These are phyloP conservation scores for Mustela lutreola DNA, from an alignment of 2,113 vertebrate species.

Conservation along the genomic window DNA sequence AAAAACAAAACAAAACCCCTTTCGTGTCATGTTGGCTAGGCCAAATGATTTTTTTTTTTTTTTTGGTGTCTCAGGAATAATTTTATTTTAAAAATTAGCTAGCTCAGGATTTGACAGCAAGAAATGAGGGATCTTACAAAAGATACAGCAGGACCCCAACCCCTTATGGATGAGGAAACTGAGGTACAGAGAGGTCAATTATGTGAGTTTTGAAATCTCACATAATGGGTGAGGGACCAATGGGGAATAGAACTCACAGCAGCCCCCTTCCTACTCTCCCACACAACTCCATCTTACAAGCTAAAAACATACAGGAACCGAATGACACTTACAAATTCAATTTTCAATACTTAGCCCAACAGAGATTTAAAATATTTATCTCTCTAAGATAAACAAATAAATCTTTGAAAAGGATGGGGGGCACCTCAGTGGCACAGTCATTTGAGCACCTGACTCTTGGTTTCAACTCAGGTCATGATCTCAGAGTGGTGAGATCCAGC, in stretches of 20 bases:
- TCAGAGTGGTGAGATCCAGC: not conserved
- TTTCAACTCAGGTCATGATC: not conserved
- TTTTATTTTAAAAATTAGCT: slow-evolving; percentile 45
- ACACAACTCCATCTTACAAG: not conserved
- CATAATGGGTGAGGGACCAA: not conserved
- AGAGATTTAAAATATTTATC: not conserved
- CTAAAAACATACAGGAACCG: slow-evolving; percentile 52
- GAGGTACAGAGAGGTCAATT: not conserved
- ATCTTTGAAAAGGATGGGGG: not conserved
- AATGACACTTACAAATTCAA: not conserved
- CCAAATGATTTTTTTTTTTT: slow-evolving; percentile 59
- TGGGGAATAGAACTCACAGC: not conserved
- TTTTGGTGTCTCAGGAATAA: slow-evolving; percentile 58
- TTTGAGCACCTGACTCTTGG: not conserved
- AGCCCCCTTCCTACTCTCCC: not conserved
- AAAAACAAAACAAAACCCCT: not conserved
- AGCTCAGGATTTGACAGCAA: not conserved
- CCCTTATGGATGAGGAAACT: not conserved
- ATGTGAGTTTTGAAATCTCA: not conserved
- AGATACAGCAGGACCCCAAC: not conserved
- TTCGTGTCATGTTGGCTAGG: slow-evolving; percentile 63
- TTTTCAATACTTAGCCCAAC: slow-evolving; percentile 14
- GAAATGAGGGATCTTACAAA: not conserved
- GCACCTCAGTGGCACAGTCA: not conserved
- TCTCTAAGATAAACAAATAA: not conserved